A percentile compares a stretch with the other conserved stretches of the same genome.
Evolutionary conservation across 2,113 vertebrate genomes (phyloP).

Genomic region (Ailurus styani): DNA sequence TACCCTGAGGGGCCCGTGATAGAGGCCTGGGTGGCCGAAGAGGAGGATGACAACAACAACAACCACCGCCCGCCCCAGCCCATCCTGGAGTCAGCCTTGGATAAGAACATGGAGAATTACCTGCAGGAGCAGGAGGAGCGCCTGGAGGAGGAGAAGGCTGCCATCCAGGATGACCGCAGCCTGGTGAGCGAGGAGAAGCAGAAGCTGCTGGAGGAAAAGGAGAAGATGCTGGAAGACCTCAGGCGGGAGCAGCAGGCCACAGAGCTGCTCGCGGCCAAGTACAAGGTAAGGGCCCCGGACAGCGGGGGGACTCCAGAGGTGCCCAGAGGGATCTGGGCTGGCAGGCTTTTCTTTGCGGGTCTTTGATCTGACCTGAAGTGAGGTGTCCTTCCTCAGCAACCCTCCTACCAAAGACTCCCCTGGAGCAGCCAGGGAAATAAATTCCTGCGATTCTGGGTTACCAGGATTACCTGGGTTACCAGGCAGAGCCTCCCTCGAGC

Average conservation of each 20-base stretch:
- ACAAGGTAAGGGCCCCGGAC: constrained; percentile 86
- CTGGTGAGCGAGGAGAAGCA: constrained; percentile 95
- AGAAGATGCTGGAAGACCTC: constrained; percentile 96
- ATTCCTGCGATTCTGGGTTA: background rate
- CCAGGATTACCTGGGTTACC: background rate
- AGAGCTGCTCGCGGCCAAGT: constrained; percentile 92
- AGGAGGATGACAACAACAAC: constrained; percentile 79
- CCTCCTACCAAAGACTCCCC: background rate
- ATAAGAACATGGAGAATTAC: constrained; percentile 89
- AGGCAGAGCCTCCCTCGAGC: background rate
- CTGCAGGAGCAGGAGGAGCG: constrained; percentile 93
- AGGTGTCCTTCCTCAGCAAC: background rate
- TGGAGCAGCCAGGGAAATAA: background rate
- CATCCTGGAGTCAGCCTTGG: constrained; percentile 78
- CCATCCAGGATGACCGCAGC: constrained; percentile 93
- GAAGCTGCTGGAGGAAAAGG: constrained; percentile 94
- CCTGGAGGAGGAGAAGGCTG: constrained; percentile 94
- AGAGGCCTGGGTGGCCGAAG: constrained; percentile 77
- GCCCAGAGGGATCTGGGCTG: background rate
- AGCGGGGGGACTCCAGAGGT: background rate
- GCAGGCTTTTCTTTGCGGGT: background rate
- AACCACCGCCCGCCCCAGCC: constrained; percentile 57
- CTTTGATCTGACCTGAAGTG: background rate
- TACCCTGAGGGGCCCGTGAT: constrained; percentile 51
- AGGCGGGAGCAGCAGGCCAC: constrained; percentile 94